Conservation (phyloP, 2,113 vertebrate species). For the Hemiprocne comata region DNA sequence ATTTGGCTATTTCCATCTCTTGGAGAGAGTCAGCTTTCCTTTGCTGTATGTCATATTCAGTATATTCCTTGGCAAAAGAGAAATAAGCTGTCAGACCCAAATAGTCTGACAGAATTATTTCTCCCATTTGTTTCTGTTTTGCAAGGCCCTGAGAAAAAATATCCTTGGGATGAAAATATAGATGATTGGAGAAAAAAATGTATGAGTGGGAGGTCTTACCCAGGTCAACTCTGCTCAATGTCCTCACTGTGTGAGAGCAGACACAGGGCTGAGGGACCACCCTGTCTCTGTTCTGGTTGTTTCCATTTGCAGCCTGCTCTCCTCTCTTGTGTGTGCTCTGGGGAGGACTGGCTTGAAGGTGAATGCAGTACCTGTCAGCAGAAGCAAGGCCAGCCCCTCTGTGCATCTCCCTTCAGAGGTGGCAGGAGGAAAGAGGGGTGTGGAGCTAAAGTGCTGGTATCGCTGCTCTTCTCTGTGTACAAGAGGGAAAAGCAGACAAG, state of each 20-base stretch:
- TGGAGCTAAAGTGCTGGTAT: fast-evolving
- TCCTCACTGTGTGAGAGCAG: not conserved
- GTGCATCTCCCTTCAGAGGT: not conserved
- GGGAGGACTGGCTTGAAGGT: not conserved
- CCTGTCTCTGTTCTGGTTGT: not conserved
- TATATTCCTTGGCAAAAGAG: not conserved
- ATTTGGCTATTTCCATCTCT: not conserved
- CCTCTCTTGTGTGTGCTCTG: not conserved
- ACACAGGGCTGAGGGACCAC: not conserved
- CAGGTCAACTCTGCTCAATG: not conserved
- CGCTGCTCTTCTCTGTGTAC: not conserved
- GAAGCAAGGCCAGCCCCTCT: not conserved
- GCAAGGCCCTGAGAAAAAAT: not conserved
- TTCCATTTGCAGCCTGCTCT: not conserved
- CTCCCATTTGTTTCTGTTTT: not conserved
- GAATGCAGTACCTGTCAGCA: not conserved
- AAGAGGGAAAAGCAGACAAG: not conserved
- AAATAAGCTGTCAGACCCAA: not conserved
- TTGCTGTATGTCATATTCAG: not conserved
- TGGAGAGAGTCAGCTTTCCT: not conserved
- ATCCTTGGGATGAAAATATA: too few relatives aligned
- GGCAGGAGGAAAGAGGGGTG: not conserved
- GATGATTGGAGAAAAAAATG: too few relatives aligned
- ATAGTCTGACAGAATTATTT: not conserved
- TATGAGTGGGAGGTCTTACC: not conserved